Evolutionary conservation across 2,797 vertebrate genomes (phyloP).

Genomic region (Acanthiza pusilla): DNA sequence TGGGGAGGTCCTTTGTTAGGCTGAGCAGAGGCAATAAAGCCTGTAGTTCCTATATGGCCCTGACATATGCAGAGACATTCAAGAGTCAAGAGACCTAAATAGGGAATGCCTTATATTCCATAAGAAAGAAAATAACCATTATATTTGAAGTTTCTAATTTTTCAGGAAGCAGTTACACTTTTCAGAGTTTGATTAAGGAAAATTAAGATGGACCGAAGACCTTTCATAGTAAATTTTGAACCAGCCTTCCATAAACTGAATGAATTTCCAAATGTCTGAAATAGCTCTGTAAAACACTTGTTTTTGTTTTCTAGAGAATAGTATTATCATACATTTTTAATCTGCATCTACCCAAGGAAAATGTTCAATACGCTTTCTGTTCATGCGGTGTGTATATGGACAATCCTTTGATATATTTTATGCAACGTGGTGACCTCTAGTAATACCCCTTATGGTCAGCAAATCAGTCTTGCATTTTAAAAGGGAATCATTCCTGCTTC

Average conservation of each 20-base stretch:
- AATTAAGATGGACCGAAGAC: not conserved
- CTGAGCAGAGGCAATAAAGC: not conserved
- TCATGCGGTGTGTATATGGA: not conserved
- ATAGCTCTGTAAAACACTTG: not conserved
- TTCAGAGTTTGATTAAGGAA: not conserved
- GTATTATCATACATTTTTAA: not conserved
- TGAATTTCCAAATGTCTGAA: not conserved
- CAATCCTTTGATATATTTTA: not conserved
- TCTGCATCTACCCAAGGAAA: not conserved
- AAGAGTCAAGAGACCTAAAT: not conserved
- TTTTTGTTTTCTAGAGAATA: not conserved
- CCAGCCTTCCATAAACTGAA: not conserved
- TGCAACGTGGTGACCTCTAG: not conserved
- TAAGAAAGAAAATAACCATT: not conserved
- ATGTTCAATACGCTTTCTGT: not conserved
- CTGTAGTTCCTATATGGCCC: not conserved
- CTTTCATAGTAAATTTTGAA: not conserved
- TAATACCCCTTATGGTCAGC: not conserved
- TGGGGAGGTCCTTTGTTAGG: rapidly evolving
- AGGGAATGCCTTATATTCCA: not conserved
- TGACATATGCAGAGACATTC: not conserved
- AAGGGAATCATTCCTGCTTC: not conserved
- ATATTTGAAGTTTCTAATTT: not conserved
- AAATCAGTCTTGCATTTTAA: not conserved
- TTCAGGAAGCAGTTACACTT: not conserved